These are phyloP conservation scores for Cyclargus thomasi DNA, from an alignment of 1,140 invertebrate species.

Conservation along the genomic window DNA sequence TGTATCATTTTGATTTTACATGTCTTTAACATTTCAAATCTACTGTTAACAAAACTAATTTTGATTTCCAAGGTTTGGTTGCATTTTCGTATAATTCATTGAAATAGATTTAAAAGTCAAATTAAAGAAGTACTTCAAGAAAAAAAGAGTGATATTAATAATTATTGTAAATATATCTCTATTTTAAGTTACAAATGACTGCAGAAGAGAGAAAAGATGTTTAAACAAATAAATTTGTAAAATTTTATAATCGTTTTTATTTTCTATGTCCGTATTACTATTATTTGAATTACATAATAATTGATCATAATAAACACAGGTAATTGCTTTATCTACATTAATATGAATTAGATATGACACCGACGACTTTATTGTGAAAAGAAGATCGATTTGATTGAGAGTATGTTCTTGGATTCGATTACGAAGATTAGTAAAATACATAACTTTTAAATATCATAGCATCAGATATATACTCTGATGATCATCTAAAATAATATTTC, in stretches of 20 bases:
- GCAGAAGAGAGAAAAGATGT: constrained; percentile 32
- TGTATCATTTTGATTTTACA: too few relatives aligned
- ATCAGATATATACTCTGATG: too few relatives aligned
- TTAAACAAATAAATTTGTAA: constrained; percentile 44
- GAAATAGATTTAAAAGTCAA: not conserved
- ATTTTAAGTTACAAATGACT: constrained; percentile 38
- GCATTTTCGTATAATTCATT: not conserved
- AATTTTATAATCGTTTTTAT: constrained; percentile 41
- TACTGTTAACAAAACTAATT: too few relatives aligned
- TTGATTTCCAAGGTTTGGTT: not conserved
- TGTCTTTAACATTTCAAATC: too few relatives aligned
- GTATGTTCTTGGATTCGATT: too few relatives aligned
- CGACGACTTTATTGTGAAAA: too few relatives aligned
- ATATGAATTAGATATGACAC: not conserved
- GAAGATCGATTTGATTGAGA: too few relatives aligned
- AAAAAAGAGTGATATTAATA: constrained; percentile 26
- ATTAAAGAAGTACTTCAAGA: constrained; percentile 33
- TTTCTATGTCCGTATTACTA: constrained; percentile 18
- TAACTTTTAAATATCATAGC: too few relatives aligned
- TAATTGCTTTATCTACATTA: not conserved
- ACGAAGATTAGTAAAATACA: too few relatives aligned
- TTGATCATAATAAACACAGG: not conserved
- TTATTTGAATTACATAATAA: constrained; percentile 7
- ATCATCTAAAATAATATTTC: too few relatives aligned
- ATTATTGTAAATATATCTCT: constrained; percentile 31